Conservation (phyloP, 2,888 invertebrate species). For the Leucophora obtusa region DNA sequence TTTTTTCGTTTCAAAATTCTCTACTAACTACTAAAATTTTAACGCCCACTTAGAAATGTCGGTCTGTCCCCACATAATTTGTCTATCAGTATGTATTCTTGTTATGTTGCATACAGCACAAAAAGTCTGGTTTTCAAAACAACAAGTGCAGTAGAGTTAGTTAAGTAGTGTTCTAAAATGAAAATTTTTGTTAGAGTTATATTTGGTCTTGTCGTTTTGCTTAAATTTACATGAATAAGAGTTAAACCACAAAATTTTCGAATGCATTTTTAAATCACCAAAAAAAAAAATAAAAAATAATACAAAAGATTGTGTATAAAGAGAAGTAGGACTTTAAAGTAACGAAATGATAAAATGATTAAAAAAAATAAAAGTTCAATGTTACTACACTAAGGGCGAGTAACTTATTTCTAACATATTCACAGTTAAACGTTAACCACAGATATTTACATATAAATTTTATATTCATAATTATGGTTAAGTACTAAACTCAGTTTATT, state of each 20-base stretch:
- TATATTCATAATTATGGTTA: too few species aligned
- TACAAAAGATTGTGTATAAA: too few species aligned
- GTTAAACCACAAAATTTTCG: conserved; percentile 25
- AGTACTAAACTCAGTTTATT: too few species aligned
- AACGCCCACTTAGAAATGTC: background rate
- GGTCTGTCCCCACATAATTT: background rate
- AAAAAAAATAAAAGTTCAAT: too few species aligned
- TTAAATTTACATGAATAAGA: conserved; percentile 31
- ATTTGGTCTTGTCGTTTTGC: conserved; percentile 27
- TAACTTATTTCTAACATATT: too few species aligned
- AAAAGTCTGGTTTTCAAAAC: background rate
- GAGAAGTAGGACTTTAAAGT: too few species aligned
- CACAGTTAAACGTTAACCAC: too few species aligned
- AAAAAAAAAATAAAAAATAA: too few species aligned
- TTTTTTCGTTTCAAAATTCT: background rate
- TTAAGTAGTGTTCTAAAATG: background rate
- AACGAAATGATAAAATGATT: too few species aligned
- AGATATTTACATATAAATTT: too few species aligned
- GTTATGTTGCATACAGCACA: background rate
- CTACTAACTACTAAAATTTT: background rate
- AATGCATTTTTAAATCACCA: conserved; percentile 1
- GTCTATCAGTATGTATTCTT: background rate
- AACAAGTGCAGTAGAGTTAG: background rate
- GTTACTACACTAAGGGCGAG: too few species aligned
- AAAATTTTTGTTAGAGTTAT: background rate